Conservation (phyloP, 2,113 vertebrate species). For the Setophaga kirtlandii region DNA sequence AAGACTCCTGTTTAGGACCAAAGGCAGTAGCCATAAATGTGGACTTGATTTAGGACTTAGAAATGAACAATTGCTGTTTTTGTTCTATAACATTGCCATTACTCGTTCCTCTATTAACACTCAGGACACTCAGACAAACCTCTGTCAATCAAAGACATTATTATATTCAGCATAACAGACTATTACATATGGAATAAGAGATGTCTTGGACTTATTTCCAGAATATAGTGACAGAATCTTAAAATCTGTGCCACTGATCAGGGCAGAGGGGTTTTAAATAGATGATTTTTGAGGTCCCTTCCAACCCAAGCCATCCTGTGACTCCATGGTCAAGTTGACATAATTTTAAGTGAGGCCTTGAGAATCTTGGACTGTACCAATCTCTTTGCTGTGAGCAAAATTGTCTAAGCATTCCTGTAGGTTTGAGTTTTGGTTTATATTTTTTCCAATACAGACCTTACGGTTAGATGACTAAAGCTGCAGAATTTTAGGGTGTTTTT, state of each 20-base stretch:
- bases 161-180: background rate
- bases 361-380: background rate
- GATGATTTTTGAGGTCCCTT: background rate
- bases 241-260: background rate
- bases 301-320: background rate
- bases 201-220: background rate
- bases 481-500: background rate
- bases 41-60: background rate
- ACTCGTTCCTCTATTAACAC: background rate
- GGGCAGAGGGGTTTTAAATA: background rate
- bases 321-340: rapidly evolving
- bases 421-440: background rate
- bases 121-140: background rate
- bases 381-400: background rate
- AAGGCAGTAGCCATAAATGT: background rate
- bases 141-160: background rate
- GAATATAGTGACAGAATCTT: background rate
- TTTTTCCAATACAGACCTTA: background rate
- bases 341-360: background rate
- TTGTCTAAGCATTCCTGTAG: background rate
- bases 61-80: background rate
- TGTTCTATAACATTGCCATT: background rate
- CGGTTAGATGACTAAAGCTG: background rate
- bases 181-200: background rate
- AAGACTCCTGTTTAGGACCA: background rate